Evolutionary conservation across 2,888 invertebrate species (phyloP), one percentile per base, ranked within the genome.

Genomic region (Steinernema hermaphroditum): DNA sequence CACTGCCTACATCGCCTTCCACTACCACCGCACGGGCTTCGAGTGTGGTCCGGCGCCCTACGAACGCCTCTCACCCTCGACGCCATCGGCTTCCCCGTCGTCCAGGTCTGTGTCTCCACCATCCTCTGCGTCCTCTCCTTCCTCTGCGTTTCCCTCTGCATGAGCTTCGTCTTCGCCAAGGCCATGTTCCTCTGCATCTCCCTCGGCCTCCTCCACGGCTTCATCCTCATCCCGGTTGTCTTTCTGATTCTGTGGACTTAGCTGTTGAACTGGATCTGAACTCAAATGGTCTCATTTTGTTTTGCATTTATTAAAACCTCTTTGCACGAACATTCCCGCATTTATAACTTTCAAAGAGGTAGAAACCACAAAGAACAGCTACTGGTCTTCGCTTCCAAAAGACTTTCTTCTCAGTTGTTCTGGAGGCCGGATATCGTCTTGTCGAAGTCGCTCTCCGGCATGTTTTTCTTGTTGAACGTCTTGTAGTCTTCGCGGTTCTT

Each of bases 1-100:
- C n/a, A n/a, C 84, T 0, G 82, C 82, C 4, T 83, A 84, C 68
- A 79, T 84, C 6, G 77, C 81, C 1, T 83, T 81, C 69, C 84
- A 84, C 69, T 84, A 80, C 70, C 77, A 82, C 71, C 75, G 75
- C 27, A 81, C 81, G 27, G 76, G 81, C 76, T 32, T 50, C 27
- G 70, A 73, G 1, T 24, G 22, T 24, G 62, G 32, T 16, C 43
- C 69, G n/a, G 22, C 27, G 27, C 54, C 37, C 22, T 76, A 34
- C 49, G 76, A 12, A 34, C 72, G 9, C 24, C 71, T 2, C 46
- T 43, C 24, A 76, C 80, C 1, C 68, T 80, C 0, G 34, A 57
- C n/a, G 57, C 75, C 57, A 80, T 81, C 50, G 81, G 79, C 6
- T 81, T 81, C 69, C 81, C 81, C 22, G 81, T 81, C n/a, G 75